Evolutionary conservation across 1,140 invertebrate species (phyloP).

Genomic region (Brachystomella parvula): DNA sequence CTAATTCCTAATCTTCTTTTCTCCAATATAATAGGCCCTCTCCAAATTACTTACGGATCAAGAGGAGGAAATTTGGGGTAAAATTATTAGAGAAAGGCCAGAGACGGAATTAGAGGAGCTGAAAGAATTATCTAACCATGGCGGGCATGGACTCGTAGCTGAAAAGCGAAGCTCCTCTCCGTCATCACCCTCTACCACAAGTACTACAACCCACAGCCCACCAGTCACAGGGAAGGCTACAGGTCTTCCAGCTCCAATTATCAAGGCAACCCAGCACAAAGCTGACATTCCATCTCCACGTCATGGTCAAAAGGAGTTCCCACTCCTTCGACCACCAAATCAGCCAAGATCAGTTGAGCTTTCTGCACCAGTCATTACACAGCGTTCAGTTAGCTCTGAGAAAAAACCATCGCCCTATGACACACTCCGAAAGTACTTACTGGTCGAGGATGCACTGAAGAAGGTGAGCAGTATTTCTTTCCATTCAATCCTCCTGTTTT

Average conservation of each 20-base stretch:
- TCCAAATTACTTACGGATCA: slow-evolving; percentile 14
- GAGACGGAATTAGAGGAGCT: slow-evolving; percentile 31
- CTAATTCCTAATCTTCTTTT: neutral
- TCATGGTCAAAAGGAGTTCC: slow-evolving; percentile 53
- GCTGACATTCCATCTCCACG: slow-evolving; percentile 29
- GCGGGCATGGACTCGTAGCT: neutral
- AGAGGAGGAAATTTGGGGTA: slow-evolving; percentile 11
- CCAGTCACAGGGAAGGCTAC: neutral
- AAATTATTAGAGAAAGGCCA: slow-evolving; percentile 24
- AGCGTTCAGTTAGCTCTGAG: slow-evolving; percentile 23
- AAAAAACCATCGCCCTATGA: slow-evolving; percentile 48
- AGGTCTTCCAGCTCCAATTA: slow-evolving; percentile 7
- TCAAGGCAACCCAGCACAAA: neutral
- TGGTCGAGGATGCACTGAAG: slow-evolving; percentile 47
- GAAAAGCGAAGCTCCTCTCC: too few relatives aligned
- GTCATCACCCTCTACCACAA: too few relatives aligned
- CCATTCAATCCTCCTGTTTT: neutral
- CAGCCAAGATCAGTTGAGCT: slow-evolving; percentile 1
- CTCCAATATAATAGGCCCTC: slow-evolving; percentile 15
- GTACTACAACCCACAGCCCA: neutral
- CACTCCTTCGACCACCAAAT: slow-evolving; percentile 50
- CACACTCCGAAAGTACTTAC: slow-evolving; percentile 49
- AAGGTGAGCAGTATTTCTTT: slow-evolving; percentile 43
- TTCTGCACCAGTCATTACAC: slow-evolving; percentile 26
- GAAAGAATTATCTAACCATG: slow-evolving; percentile 18